Evolutionary conservation across 2,797 vertebrate species (phyloP).

Genomic region (Fundulus diaphanus): DNA sequence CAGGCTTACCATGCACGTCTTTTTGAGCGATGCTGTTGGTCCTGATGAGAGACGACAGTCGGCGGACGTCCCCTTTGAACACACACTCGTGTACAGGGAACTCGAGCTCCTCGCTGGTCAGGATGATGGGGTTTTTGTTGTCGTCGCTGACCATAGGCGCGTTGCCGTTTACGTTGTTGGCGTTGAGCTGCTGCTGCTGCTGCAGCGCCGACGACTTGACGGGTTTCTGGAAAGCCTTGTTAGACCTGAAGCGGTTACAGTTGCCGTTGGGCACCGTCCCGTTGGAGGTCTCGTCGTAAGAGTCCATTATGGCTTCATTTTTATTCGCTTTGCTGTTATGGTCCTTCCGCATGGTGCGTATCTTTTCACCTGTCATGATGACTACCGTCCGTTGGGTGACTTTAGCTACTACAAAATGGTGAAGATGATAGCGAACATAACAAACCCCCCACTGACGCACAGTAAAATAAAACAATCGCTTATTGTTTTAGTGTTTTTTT

Average conservation of each 20-base stretch:
- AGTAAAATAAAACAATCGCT: not conserved
- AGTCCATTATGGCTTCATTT: constrained; percentile 86
- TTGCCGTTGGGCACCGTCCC: constrained; percentile 75
- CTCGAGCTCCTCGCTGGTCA: constrained; percentile 63
- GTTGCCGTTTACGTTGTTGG: constrained; percentile 77
- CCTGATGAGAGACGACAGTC: constrained; percentile 94
- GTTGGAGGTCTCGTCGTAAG: constrained; percentile 83
- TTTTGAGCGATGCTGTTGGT: constrained; percentile 93
- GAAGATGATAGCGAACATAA: not conserved
- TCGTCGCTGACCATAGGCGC: constrained; percentile 65
- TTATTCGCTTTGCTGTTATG: constrained; percentile 88
- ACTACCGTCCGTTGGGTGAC: not conserved
- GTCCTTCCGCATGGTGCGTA: constrained; percentile 90
- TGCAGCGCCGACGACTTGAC: constrained; percentile 62
- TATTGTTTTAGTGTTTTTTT: not conserved
- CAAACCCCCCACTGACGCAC: not conserved
- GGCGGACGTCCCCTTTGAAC: constrained; percentile 90
- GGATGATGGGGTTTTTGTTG: constrained; percentile 77
- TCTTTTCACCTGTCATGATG: constrained; percentile 93
- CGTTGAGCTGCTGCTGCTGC: constrained; percentile 77
- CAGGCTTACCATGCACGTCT: constrained; percentile 89
- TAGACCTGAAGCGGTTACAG: constrained; percentile 76
- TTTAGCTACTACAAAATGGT: constrained; percentile 12
- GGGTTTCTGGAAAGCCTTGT: constrained; percentile 78
- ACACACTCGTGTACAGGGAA: constrained; percentile 94